Base-by-base conservation (phyloP, 2,113 vertebrate species). In the Larimichthys polyactis region DNA sequence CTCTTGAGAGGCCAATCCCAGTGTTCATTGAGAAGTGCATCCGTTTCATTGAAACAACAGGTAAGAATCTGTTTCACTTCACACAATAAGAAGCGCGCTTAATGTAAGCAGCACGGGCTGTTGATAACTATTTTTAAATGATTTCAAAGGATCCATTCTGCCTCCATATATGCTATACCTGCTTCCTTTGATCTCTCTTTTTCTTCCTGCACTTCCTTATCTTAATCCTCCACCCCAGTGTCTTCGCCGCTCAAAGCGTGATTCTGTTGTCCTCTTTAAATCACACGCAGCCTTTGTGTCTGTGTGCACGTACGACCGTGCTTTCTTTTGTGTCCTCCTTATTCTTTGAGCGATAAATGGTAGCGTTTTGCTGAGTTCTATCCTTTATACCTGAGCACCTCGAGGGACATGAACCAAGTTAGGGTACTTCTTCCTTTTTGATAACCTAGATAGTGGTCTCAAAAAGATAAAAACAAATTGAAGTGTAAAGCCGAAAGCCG, bases 1-100 rank as follows among this genome's bases (percentile, higher is more conserved):
- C 92, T 1, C 87, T 87, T 0, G 97, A 99, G 58, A 95, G 93
- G 20, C 97, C 97, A 0, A 99, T 99, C 81, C 98, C 98, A 0
- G 11, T 98, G 72, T 99, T 99, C 84, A 98, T 99, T 10, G 97
- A 99, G 90, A 95, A 97, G 64, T 99, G 98, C 88, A 97, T 99
- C 55, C 96, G 96, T 78, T 99, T 96, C 94, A 99, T 99, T 74
- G 98, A 99, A 85, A 95, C 96, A 0, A 99, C 95, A 48, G 97
- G 97, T 99, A 87, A 95, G 95, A 49, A 49, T 73, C 40, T 24
- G 8, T 49, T 62, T 22, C 5, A 36, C 6, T 29, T 27, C 22
- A 29, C 17, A 1, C 12, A 14, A 19, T 22, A 22, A 60, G 7
- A 12, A 60, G 15, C 3, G 2, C 15, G 3, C 48, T 36, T 32